Conservation (phyloP, 1,140 invertebrate species). For the Conopomorpha cramerella region DNA sequence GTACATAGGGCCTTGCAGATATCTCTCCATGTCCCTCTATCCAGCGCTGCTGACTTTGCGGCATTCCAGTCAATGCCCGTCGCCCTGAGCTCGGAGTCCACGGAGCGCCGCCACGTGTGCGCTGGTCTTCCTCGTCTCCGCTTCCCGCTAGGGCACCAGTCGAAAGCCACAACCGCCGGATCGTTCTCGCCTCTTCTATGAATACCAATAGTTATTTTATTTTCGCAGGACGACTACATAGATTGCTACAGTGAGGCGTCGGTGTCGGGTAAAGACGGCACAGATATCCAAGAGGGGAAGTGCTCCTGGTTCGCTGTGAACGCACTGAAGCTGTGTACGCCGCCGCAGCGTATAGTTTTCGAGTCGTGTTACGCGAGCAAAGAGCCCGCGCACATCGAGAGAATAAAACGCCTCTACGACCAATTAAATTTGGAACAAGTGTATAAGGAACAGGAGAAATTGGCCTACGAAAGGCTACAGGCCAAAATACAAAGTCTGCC, state of each 20-base stretch:
- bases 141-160: no score
- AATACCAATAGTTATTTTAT: background rate
- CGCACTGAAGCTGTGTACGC: constrained; percentile 72
- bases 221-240: constrained; percentile 77
- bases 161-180: no score
- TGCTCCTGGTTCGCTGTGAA: constrained; percentile 88
- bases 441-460: constrained; percentile 19
- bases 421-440: constrained; percentile 67
- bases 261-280: constrained; percentile 82
- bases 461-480: constrained; percentile 20
- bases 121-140: no score
- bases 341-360: constrained; percentile 69
- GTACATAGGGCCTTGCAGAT: no score
- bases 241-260: constrained; percentile 81
- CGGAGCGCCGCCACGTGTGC: no score
- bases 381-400: constrained; percentile 68
- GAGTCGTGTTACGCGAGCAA: constrained; percentile 73
- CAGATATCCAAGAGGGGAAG: constrained; percentile 89
- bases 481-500: no score
- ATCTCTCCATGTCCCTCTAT: no score
- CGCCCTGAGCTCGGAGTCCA: no score
- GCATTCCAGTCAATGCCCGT: no score
- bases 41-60: no score
- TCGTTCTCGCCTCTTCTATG: background rate
- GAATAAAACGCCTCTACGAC: constrained; percentile 77